These are phyloP conservation scores for Pardalotus punctatus DNA, from an alignment of 2,113 vertebrate genomes.

Conservation along the genomic window DNA sequence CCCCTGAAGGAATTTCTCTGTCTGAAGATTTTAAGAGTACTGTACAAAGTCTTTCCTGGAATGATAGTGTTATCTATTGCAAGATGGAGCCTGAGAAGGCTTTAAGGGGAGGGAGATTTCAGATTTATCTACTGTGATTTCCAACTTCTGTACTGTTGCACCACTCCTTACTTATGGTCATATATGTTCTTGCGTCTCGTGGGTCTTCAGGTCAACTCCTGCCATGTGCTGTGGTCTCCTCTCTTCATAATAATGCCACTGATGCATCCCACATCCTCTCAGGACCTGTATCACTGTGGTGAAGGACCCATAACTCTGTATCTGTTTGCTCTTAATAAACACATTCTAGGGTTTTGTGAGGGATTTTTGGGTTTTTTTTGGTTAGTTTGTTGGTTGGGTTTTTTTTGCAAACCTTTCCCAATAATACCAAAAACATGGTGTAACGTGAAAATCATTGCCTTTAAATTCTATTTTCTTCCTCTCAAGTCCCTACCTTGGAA, in stretches of 20 bases:
- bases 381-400: not conserved
- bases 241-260: not conserved
- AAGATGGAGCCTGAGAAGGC: not conserved
- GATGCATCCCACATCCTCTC: not conserved
- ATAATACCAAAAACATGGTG: not conserved
- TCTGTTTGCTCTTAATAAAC: not conserved
- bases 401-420: not conserved
- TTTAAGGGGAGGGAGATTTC: not conserved
- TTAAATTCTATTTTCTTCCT: not conserved
- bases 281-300: not conserved
- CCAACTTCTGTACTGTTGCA: not conserved
- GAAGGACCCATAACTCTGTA: accelerated
- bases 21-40: not conserved
- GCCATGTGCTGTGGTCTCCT: not conserved
- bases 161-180: not conserved
- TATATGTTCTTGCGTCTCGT: accelerated
- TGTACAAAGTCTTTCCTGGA: not conserved
- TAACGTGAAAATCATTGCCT: not conserved
- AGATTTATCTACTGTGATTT: not conserved
- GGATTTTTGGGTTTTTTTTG: not conserved
- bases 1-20: not conserved
- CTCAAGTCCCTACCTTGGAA: not conserved
- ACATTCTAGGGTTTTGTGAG: not conserved
- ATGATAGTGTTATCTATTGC: not conserved
- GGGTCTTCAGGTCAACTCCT: not conserved